Conservation (phyloP, 92 coral and sea anemone species). For the Epizoanthus stellaris region DNA sequence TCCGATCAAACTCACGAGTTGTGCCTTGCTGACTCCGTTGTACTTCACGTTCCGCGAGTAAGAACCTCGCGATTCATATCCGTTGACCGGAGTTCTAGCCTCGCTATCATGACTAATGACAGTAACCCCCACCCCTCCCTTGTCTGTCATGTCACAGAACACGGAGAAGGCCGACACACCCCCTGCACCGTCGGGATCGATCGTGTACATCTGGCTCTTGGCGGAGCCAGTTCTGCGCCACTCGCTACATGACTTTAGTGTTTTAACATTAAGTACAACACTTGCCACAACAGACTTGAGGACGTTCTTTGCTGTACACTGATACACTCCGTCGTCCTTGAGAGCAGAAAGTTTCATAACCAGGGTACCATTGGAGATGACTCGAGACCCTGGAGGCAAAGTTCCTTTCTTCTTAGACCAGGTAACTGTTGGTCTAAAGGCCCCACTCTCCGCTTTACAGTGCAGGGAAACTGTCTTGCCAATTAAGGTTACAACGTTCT, state of each 20-base stretch:
- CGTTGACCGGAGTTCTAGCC: constrained; percentile 52
- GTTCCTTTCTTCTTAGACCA: constrained; percentile 54
- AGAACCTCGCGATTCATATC: constrained; percentile 54
- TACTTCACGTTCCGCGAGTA: constrained; percentile 57
- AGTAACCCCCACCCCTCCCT: constrained; percentile 75
- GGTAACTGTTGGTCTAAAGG: constrained; percentile 50
- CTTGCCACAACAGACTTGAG: constrained; percentile 47
- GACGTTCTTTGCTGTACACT: constrained; percentile 51
- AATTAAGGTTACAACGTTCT: background rate
- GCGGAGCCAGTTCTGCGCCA: constrained; percentile 52
- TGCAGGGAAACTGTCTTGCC: constrained; percentile 49
- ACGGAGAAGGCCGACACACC: constrained; percentile 49
- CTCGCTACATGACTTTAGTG: constrained; percentile 67
- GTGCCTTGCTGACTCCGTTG: constrained; percentile 55
- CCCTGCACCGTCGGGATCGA: constrained; percentile 64
- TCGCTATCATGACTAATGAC: constrained; percentile 69
- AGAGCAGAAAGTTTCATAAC: constrained; percentile 45
- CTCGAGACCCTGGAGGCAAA: constrained; percentile 38
- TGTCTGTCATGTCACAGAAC: constrained; percentile 76
- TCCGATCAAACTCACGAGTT: constrained; percentile 58
- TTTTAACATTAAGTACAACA: constrained; percentile 24
- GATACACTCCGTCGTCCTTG: constrained; percentile 44
- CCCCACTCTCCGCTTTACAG: constrained; percentile 58
- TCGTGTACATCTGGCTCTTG: constrained; percentile 43
- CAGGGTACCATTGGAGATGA: constrained; percentile 58